Conservation (phyloP, 2,113 vertebrate species). For the Serinus canaria region DNA sequence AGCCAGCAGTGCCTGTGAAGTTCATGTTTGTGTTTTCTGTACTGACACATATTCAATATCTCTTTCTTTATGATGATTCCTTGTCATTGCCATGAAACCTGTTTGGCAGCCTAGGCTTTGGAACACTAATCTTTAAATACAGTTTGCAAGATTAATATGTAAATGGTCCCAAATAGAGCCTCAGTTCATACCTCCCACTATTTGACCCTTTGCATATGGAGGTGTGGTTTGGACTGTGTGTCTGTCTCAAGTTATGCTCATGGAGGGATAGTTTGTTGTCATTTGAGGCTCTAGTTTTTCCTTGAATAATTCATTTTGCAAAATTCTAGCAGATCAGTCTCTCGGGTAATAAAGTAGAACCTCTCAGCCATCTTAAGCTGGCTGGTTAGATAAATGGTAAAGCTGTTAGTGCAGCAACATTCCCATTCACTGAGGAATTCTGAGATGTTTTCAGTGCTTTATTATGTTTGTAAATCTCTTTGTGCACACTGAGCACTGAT, state of each 20-base stretch:
- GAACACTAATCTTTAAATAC: neutral
- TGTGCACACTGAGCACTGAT: conserved; percentile 15
- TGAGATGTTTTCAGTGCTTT: conserved; percentile 50
- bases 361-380: conserved; percentile 33
- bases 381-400: neutral
- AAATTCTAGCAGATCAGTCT: conserved; percentile 42
- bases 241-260: neutral
- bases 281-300: neutral
- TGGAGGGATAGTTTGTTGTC: neutral
- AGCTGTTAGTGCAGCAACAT: conserved; percentile 18
- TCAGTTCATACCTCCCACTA: neutral
- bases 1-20: neutral
- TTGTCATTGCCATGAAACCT: neutral
- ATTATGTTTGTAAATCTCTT: conserved; percentile 53
- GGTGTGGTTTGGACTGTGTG: neutral
- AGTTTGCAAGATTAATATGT: neutral
- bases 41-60: neutral
- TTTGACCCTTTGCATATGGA: neutral
- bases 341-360: conserved; percentile 52
- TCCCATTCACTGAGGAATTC: neutral
- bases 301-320: conserved; percentile 26
- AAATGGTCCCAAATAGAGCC: neutral
- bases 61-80: neutral
- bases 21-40: neutral
- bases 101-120: neutral